These are phyloP conservation scores for Ostrea denselamellosa DNA, from an alignment of 1,140 invertebrate genomes.

Conservation along the genomic window DNA sequence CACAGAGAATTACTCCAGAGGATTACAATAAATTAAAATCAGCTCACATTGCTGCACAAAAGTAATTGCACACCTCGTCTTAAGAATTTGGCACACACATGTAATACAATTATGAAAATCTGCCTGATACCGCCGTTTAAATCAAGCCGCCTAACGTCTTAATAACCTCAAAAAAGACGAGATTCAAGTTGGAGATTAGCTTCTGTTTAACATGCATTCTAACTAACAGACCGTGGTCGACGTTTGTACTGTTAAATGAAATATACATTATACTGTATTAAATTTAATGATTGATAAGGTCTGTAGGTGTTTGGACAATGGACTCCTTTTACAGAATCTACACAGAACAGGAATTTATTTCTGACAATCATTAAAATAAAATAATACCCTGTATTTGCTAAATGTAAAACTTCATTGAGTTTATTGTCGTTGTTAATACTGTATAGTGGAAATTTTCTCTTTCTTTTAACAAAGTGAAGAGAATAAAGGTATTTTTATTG, in stretches of 20 bases:
- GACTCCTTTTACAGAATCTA: too few species aligned
- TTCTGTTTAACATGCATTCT: slow-evolving; percentile 7
- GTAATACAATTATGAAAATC: slow-evolving; percentile 34
- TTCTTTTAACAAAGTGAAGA: too few species aligned
- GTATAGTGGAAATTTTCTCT: too few species aligned
- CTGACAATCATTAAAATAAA: too few species aligned
- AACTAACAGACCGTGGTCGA: slow-evolving; percentile 28
- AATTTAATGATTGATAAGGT: background rate
- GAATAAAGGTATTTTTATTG: too few species aligned
- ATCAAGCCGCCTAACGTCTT: background rate
- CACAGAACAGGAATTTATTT: too few species aligned
- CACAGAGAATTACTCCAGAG: background rate
- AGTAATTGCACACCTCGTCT: background rate
- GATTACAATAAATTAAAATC: slow-evolving; percentile 31
- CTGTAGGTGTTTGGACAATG: too few species aligned
- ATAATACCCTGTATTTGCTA: too few species aligned
- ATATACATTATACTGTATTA: slow-evolving; percentile 17
- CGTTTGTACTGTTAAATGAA: background rate
- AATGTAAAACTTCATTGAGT: too few species aligned
- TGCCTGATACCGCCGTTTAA: background rate
- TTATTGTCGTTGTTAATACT: too few species aligned
- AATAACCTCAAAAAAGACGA: background rate
- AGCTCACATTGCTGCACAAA: background rate
- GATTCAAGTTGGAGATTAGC: slow-evolving; percentile 4
- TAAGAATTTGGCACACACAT: background rate